A percentile compares a stretch with the other conserved stretches of the same genome.
Conservation (phyloP, 2,888 invertebrate genomes). For the Diarsia dahlii region DNA sequence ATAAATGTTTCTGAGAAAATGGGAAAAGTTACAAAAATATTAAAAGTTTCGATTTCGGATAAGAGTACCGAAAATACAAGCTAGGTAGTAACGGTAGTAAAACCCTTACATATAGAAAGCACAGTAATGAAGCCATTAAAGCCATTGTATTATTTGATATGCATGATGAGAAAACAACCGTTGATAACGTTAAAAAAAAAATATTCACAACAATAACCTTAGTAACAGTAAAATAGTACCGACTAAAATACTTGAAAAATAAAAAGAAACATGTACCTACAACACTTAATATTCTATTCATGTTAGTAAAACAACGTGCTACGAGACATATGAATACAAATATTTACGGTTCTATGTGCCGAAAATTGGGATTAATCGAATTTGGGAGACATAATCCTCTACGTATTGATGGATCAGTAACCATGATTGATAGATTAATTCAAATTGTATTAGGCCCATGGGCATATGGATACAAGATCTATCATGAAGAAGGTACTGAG, state of each 20-base stretch:
- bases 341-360: conserved; percentile 32
- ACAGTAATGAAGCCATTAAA: background rate
- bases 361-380: conserved; percentile 53
- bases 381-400: conserved; percentile 42
- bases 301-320: conserved; percentile 31
- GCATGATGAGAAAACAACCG: background rate
- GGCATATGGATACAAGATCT: background rate
- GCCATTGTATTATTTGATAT: background rate
- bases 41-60: background rate
- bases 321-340: conserved; percentile 53
- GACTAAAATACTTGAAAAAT: conserved; percentile 12
- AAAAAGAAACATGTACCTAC: conserved; percentile 6
- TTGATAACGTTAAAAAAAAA: background rate
- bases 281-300: conserved; percentile 36
- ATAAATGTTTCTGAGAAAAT: background rate
- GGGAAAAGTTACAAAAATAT: background rate
- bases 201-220: conserved; percentile 11
- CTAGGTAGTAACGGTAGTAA: background rate
- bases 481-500: background rate
- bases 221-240: background rate
- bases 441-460: conserved; percentile 41
- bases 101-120: background rate
- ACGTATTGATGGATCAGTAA: conserved; percentile 39
- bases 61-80: background rate
- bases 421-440: conserved; percentile 53